Base-by-base conservation (phyloP, 53 echinoderm and acorn worm genomes). In the Zoroaster sp. region DNA sequence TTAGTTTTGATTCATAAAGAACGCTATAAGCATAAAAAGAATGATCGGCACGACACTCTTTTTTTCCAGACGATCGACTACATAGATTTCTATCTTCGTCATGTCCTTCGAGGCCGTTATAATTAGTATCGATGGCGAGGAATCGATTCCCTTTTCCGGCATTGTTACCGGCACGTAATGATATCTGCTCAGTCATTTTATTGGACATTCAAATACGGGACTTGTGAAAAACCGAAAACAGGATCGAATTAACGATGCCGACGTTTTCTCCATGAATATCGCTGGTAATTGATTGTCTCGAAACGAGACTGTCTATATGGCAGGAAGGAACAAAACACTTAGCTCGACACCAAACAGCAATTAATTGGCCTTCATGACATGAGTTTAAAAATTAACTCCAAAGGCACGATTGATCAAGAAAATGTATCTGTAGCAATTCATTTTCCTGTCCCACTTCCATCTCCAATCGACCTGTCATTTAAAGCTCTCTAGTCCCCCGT, bases 111-210 rank as follows among this genome's bases (percentile, higher is more conserved):
- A 45, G 77, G 53, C 45, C 30, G 36, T 59, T 59, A 36, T 78
- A 78, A 78, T 59, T 35, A 78, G 59, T 78, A 82, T 82, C 33
- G 82, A 82, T 68, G 38, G 30, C 2, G 41, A 7, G 42, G 35
- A 82, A 82, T 82, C 82, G 82, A 82, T 43, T 82, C 31, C 23
- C 36, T 68, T 43, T 66, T 5, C 5, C 33, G 68, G 67, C 63
- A 43, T 25, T 31, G 81, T 15, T 66, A 66, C 66, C 28, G 67
- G 82, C 82, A 66, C 65, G 82, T 82, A 82, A 46, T 82, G 66
- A 67, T 68, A 44, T 32, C 68, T 67, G 11, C 44, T 40, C n/a
- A 20, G 66, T 82, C 33, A 68, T 82, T 68, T 45, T 10, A 15
- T 67, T 7, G 9, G 21, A 66, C 39, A 21, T 66, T 41, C 12